A percentile compares a stretch with the other conserved stretches of the same genome.
phyloP scores from a whole-genome alignment of 2,113 vertebrate species.

The Anser brachyrhynchus region DNA sequence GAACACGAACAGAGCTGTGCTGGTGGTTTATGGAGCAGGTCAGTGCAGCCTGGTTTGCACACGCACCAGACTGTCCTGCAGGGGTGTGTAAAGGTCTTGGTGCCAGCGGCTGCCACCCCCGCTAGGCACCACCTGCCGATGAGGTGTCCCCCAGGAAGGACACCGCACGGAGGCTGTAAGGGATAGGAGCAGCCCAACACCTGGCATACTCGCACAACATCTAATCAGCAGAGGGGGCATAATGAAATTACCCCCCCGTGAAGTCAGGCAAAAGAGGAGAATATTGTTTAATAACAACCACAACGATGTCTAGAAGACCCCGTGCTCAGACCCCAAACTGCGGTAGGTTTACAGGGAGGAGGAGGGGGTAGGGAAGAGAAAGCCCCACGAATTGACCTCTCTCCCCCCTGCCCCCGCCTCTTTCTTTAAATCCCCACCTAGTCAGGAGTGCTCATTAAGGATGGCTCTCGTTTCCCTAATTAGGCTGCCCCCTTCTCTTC shows the following conservation, averaged over 20 bases:
- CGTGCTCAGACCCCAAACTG: slow-evolving; percentile 66
- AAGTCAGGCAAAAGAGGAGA: not conserved
- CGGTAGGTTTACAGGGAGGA: slow-evolving; percentile 82
- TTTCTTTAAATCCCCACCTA: slow-evolving; percentile 74
- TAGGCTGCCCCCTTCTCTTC: slow-evolving; percentile 69
- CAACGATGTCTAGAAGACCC: not conserved
- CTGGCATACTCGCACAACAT: not conserved
- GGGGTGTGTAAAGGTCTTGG: not conserved
- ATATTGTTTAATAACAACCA: not conserved
- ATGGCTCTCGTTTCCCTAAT: slow-evolving; percentile 84
- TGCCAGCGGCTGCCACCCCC: not conserved
- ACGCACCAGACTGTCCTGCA: not conserved
- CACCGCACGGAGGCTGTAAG: not conserved
- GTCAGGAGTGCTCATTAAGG: slow-evolving; percentile 78
- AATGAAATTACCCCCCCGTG: not conserved
- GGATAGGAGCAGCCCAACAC: not conserved
- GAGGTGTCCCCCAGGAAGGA: not conserved
- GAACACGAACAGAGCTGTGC: not conserved
- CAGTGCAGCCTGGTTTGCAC: not conserved
- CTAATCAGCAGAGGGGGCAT: slow-evolving; percentile 25
- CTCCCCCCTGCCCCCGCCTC: slow-evolving; percentile 63
- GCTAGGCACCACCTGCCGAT: not conserved
- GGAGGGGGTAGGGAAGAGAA: slow-evolving; percentile 62
- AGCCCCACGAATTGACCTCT: slow-evolving; percentile 37
- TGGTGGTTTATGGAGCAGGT: not conserved